Percentiles rank a stretch among this genome's conserved stretches.
Evolutionary conservation across 2,113 vertebrate genomes (phyloP).

Genomic region (Notiomystis cincta): DNA sequence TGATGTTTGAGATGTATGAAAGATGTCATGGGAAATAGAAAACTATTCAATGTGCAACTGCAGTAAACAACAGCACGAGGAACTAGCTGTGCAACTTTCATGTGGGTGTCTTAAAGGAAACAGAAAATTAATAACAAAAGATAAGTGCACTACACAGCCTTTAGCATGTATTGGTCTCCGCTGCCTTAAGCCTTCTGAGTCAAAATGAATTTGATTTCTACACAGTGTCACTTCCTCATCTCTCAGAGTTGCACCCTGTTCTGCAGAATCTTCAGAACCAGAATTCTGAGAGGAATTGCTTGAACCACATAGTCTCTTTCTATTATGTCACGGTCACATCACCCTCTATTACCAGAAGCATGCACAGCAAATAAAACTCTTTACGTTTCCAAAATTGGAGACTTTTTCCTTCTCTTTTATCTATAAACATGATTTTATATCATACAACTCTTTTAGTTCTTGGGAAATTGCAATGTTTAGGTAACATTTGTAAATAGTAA

Average conservation of each 20-base stretch:
- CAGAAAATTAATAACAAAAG: background rate
- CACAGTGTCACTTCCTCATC: background rate
- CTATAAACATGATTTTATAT: background rate
- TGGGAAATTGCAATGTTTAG: background rate
- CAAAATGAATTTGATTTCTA: background rate
- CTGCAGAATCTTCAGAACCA: background rate
- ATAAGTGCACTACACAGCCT: background rate
- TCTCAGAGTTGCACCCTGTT: background rate
- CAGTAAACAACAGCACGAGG: background rate
- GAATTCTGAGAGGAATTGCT: background rate
- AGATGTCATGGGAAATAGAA: background rate
- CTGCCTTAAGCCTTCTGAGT: background rate
- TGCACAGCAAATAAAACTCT: background rate
- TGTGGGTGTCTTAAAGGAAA: background rate
- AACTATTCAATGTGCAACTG: background rate
- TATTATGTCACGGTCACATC: background rate
- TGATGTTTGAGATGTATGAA: background rate
- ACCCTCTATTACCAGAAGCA: background rate
- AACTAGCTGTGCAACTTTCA: background rate
- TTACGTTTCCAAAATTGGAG: conserved; percentile 22
- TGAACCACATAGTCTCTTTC: background rate
- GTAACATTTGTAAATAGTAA: background rate
- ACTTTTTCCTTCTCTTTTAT: background rate
- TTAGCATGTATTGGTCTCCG: background rate
- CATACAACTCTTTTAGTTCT: background rate